Conservation (phyloP, 1,140 invertebrate genomes). For the Eupristina koningsbergeri region DNA sequence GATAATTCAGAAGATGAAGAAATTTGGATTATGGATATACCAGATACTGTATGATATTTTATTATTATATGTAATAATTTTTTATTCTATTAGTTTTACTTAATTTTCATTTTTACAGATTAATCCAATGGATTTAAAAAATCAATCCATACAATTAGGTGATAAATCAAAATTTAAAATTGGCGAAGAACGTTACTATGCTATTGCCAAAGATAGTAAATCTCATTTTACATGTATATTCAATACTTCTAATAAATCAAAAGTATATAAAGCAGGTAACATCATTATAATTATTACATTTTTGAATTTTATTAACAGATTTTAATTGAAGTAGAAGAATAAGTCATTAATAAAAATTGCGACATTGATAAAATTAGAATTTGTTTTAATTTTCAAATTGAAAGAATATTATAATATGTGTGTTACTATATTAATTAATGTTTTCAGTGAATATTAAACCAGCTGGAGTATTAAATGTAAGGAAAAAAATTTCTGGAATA, state of each 20-base stretch:
- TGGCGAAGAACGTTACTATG: slow-evolving; percentile 57
- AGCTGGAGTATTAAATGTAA: slow-evolving; percentile 56
- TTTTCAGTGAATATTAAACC: slow-evolving; percentile 61
- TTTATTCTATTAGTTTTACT: neutral
- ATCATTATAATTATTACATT: slow-evolving; percentile 5
- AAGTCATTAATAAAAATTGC: too few species aligned
- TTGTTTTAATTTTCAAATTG: too few species aligned
- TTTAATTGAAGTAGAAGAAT: too few species aligned
- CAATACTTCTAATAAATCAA: slow-evolving; percentile 47
- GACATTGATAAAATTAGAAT: too few species aligned
- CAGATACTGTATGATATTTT: slow-evolving; percentile 56
- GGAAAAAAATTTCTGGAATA: slow-evolving; percentile 57
- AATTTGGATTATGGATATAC: slow-evolving; percentile 63
- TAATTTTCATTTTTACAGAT: slow-evolving; percentile 38
- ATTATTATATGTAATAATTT: neutral
- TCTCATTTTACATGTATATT: slow-evolving; percentile 59
- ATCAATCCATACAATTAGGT: slow-evolving; percentile 56
- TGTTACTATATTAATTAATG: neutral
- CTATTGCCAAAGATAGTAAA: slow-evolving; percentile 48
- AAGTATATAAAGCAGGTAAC: slow-evolving; percentile 58
- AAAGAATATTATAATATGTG: neutral
- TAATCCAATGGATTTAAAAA: slow-evolving; percentile 57
- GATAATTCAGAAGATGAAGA: slow-evolving; percentile 61
- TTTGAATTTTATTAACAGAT: too few species aligned
- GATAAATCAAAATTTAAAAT: slow-evolving; percentile 63